Base-by-base conservation (phyloP, 64 coral and sea anemone species). In the Montipora sp. region DNA sequence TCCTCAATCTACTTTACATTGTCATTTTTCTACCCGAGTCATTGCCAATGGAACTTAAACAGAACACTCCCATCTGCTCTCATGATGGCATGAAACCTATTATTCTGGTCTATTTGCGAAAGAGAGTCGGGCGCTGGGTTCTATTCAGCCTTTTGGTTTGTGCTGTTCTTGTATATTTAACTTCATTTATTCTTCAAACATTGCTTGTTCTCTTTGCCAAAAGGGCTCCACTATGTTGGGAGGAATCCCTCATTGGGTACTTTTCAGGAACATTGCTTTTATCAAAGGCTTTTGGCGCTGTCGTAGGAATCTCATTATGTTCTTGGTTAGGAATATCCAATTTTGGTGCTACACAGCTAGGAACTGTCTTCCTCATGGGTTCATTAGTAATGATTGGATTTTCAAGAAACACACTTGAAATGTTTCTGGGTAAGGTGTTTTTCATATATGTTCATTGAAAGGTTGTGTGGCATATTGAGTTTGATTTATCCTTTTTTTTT, bases 251-350 rank as follows among this genome's bases (percentile, higher is more conserved):
- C 22, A 94, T 97, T 59, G 95, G 95, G 43, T 97, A 97, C 75
- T 97, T 90, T 70, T 59, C 94, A 10, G 95, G 95, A 24, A 89
- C 95, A 88, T 73, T 81, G 75, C 49, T 97, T 12, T 71, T 94
- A 47, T 78, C 92, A 8, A 97, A 94, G 75, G 95, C 95, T 73
- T 24, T 97, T 91, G 95, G 95, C 77, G 95, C 95, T 18, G 92
- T 97, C 7, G 47, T 94, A 19, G 95, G 95, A 84, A 94, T 97
- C 46, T 77, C 81, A 77, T 74, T 91, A 21, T 91, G 95, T 61
- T 91, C 92, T 59, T 75, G 77, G 58, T 83, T 92, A 19, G 74
- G 85, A 51, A 77, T 97, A 66, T 88, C 92, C 6, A 97, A 97
- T 60, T 97, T 94, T 68, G 80, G 92, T 46, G 81, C 87, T 24